Evolutionary conservation across 2,797 vertebrate species (phyloP).

Genomic region (Gobio occitaniae): DNA sequence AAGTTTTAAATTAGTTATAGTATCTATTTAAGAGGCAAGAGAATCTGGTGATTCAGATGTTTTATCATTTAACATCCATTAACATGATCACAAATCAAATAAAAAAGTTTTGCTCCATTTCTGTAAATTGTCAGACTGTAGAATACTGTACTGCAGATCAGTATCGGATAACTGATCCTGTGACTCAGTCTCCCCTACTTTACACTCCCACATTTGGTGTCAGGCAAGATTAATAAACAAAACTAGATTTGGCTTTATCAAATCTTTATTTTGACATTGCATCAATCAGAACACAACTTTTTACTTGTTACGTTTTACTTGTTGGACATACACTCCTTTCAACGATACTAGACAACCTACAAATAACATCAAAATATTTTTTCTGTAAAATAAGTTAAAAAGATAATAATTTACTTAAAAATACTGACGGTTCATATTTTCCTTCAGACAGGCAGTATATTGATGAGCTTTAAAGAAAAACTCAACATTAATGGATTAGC

Average conservation of each 20-base stretch:
- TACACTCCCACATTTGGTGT: neutral
- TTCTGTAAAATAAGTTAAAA: constrained; percentile 19
- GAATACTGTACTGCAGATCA: neutral
- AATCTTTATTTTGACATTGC: constrained; percentile 22
- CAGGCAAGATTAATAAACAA: neutral
- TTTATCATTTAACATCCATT: too few relatives aligned
- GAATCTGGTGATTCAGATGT: too few relatives aligned
- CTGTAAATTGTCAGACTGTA: neutral
- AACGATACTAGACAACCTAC: neutral
- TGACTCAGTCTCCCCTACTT: neutral
- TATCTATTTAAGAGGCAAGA: too few relatives aligned
- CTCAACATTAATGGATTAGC: constrained; percentile 6
- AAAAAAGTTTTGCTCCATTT: neutral
- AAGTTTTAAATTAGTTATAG: too few relatives aligned
- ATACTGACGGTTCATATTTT: constrained; percentile 13
- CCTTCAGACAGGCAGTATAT: neutral
- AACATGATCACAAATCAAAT: too few relatives aligned
- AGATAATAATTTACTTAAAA: neutral
- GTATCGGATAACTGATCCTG: neutral
- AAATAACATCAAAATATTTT: neutral
- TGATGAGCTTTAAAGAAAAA: neutral
- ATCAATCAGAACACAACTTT: neutral
- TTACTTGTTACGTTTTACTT: neutral
- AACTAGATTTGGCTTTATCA: neutral
- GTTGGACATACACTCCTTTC: neutral